Evolutionary conservation across 2,113 vertebrate genomes (phyloP).

Genomic region (Cygnus atratus): DNA sequence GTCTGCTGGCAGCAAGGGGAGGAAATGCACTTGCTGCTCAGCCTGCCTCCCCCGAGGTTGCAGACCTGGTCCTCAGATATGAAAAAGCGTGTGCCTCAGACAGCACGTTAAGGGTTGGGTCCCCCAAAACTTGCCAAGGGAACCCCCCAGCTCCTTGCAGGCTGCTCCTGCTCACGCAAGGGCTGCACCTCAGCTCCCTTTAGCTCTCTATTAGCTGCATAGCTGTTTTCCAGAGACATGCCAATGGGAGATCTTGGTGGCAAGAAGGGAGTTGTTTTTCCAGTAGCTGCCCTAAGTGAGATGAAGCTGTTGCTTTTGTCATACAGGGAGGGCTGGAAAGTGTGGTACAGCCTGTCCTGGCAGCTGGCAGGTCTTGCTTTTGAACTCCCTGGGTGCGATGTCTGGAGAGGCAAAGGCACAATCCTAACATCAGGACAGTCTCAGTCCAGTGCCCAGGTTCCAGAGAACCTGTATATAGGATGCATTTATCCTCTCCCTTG

Average conservation of each 20-base stretch:
- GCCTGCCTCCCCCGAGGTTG: background rate
- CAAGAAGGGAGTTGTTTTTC: background rate
- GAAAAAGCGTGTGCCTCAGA: background rate
- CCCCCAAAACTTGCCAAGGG: background rate
- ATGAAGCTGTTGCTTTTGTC: background rate
- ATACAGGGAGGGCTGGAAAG: background rate
- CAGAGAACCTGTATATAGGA: background rate
- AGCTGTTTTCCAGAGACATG: background rate
- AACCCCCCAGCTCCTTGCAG: rapidly evolving
- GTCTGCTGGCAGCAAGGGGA: slow-evolving; percentile 27
- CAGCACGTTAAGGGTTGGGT: rapidly evolving
- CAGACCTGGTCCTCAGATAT: background rate
- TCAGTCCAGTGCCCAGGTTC: background rate
- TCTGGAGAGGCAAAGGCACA: background rate
- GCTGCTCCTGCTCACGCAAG: rapidly evolving
- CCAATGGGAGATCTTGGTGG: background rate
- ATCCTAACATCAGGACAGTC: background rate
- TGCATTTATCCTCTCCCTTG: background rate
- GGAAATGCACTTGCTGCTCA: slow-evolving; percentile 32
- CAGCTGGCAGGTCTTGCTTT: background rate
- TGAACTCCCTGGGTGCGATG: background rate
- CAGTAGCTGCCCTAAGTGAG: background rate
- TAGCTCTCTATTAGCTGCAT: background rate
- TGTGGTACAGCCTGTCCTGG: background rate
- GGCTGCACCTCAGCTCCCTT: background rate